These are phyloP conservation scores for Clarias fuscus DNA, from an alignment of 2,797 vertebrate genomes.

Conservation along the genomic window DNA sequence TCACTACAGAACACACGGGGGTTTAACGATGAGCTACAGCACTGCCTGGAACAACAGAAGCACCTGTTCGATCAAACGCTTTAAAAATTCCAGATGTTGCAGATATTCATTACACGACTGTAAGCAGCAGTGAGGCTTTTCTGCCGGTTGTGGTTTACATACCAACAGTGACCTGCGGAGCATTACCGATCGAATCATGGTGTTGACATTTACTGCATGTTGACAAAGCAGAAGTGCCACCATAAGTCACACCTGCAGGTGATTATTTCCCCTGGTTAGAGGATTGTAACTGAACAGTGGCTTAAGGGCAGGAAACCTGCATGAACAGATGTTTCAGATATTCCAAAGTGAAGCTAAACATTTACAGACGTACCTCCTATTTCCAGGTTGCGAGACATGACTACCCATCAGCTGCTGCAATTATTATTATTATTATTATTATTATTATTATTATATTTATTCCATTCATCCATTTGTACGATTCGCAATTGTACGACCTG, in stretches of 20 bases:
- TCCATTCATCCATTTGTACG: too few relatives aligned
- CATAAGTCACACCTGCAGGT: not conserved
- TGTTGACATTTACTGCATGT: not conserved
- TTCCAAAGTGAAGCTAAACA: not conserved
- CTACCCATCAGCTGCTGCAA: not conserved
- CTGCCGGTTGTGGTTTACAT: not conserved
- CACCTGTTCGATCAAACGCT: not conserved
- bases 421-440: not conserved
- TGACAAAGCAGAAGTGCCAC: not conserved
- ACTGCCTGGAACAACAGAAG: not conserved
- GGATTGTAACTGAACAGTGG: not conserved
- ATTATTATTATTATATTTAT: not conserved
- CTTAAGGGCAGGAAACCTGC: not conserved
- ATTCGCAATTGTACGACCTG: too few relatives aligned
- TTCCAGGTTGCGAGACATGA: not conserved
- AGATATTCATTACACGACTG: not conserved
- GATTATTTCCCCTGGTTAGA: not conserved
- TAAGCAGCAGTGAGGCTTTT: not conserved
- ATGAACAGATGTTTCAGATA: not conserved
- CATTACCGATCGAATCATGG: not conserved
- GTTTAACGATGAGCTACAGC: not conserved
- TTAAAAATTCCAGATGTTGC: not conserved
- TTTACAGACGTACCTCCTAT: not conserved
- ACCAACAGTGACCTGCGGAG: not conserved
- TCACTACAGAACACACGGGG: not conserved